Conservation (phyloP, 2,113 vertebrate species). For the Sakesphorus luctuosus region DNA sequence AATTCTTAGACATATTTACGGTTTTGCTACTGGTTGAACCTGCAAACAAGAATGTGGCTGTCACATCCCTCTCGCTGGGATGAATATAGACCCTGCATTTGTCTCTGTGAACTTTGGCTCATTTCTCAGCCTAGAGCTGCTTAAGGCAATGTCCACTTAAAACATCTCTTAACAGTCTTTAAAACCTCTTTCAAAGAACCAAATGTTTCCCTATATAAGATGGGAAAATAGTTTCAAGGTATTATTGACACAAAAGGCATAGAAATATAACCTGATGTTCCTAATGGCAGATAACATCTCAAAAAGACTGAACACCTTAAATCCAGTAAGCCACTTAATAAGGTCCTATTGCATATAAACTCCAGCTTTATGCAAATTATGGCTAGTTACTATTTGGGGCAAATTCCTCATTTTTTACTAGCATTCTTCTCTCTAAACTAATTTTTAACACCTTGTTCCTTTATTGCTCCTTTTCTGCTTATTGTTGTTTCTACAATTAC, state of each 20-base stretch:
- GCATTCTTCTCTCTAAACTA: background rate
- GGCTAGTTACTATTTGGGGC: background rate
- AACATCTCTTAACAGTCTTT: background rate
- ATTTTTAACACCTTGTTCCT: background rate
- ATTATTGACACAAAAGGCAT: too few relatives aligned
- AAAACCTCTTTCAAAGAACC: background rate
- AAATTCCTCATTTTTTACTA: background rate
- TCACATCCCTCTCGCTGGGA: background rate
- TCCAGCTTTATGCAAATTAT: background rate
- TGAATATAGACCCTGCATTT: background rate
- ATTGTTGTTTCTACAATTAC: background rate
- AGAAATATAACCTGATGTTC: too few relatives aligned
- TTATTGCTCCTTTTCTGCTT: background rate
- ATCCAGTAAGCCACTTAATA: background rate
- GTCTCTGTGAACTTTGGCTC: accelerated
- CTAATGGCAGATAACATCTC: too few relatives aligned
- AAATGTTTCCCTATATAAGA: background rate
- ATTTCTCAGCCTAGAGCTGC: background rate
- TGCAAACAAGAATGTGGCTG: background rate
- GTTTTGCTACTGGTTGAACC: background rate
- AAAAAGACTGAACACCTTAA: too few relatives aligned
- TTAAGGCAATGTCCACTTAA: background rate
- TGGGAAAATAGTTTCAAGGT: background rate
- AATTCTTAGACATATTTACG: background rate
- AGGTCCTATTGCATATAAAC: background rate